Evolutionary conservation across 2,888 invertebrate genomes (phyloP).

Genomic region (Subacronicta megacephala): DNA sequence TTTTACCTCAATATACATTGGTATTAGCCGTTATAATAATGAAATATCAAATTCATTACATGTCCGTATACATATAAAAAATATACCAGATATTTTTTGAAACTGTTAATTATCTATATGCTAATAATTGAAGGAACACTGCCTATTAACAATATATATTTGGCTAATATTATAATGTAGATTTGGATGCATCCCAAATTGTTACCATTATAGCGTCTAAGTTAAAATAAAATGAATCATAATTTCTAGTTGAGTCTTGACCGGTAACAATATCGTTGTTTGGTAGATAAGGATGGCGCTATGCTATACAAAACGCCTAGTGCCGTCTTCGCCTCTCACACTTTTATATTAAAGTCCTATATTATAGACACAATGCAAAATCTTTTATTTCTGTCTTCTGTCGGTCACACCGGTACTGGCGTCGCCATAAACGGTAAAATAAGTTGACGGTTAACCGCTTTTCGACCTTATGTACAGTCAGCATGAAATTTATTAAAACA

Average conservation of each 20-base stretch:
- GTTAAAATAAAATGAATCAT: conserved; percentile 7
- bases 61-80: neutral
- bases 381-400: too few species aligned
- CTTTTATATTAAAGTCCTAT: too few species aligned
- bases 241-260: neutral
- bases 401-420: too few species aligned
- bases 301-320: too few species aligned
- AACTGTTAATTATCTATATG: neutral
- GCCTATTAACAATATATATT: conserved; percentile 3
- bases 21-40: too few species aligned
- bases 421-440: too few species aligned
- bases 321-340: too few species aligned
- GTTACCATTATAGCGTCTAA: neutral
- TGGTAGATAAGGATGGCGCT: neutral
- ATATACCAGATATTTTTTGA: conserved; percentile 13
- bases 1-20: conserved; percentile 19
- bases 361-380: too few species aligned
- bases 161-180: neutral
- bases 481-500: too few species aligned
- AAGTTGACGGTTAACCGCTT: too few species aligned
- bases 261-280: neutral
- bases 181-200: neutral
- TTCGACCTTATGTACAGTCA: too few species aligned
- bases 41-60: conserved; percentile 1
- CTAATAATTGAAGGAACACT: neutral